These are phyloP conservation scores for Dasyurus viverrinus DNA, from an alignment of 2,113 vertebrate species.

Conservation along the genomic window DNA sequence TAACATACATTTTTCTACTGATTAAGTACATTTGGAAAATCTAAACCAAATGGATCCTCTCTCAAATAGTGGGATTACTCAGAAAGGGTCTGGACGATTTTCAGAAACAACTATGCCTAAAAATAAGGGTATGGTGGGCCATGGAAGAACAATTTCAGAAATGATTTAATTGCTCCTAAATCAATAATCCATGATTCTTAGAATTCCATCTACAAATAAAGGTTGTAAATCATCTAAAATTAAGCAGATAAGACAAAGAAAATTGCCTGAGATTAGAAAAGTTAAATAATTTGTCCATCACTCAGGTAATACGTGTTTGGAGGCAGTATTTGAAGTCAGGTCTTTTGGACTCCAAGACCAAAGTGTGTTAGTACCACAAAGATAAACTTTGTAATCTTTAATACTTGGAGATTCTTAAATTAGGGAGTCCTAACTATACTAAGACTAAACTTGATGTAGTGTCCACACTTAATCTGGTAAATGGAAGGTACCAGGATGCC, in stretches of 20 bases:
- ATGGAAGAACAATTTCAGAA: constrained; percentile 29
- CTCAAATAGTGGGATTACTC: neutral
- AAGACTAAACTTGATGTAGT: neutral
- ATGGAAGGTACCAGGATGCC: neutral
- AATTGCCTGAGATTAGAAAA: neutral
- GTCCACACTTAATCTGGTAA: neutral
- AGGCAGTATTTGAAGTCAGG: neutral
- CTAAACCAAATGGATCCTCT: constrained; percentile 51
- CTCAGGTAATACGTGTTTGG: neutral
- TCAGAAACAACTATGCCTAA: neutral
- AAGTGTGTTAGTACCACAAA: neutral
- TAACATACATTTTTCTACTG: constrained; percentile 66
- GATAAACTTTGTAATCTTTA: neutral
- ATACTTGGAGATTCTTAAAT: neutral
- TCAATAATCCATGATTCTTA: neutral
- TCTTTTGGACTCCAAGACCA: neutral
- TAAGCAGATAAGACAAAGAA: neutral
- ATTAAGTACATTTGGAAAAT: constrained; percentile 59
- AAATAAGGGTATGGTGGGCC: constrained; percentile 5
- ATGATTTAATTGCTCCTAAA: constrained; percentile 33
- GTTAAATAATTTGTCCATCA: neutral
- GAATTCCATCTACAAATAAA: neutral
- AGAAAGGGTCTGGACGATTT: neutral
- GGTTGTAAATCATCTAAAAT: neutral
- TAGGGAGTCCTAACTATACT: neutral